phyloP scores from a whole-genome alignment of 2,888 invertebrate genomes.

The Drosophila acutilabella region DNA sequence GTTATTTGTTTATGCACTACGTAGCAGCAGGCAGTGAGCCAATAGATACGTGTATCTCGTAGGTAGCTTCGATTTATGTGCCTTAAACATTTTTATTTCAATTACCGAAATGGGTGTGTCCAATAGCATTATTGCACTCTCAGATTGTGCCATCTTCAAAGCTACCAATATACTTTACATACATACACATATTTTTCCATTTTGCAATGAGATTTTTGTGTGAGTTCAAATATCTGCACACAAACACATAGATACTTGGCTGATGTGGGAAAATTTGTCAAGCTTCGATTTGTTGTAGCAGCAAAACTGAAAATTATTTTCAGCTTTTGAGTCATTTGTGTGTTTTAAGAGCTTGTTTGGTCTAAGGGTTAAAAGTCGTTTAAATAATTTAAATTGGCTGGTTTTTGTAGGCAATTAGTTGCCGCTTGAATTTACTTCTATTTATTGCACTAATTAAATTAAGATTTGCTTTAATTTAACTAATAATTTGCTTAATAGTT shows the following conservation, averaged over 20 bases:
- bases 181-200: not conserved
- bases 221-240: conserved; percentile 1
- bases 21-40: conserved; percentile 7
- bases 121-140: conserved; percentile 38
- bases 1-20: conserved; percentile 60
- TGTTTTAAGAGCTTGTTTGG: not conserved
- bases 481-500: too few relatives aligned
- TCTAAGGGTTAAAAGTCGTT: too few relatives aligned
- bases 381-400: too few relatives aligned
- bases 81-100: conserved; percentile 55
- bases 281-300: not conserved
- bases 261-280: conserved; percentile 2
- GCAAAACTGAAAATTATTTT: conserved; percentile 1
- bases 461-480: too few relatives aligned
- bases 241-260: not conserved
- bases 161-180: conserved; percentile 2
- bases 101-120: conserved; percentile 56
- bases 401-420: too few relatives aligned
- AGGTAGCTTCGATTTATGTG: conserved; percentile 48
- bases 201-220: conserved; percentile 17
- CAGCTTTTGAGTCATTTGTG: not conserved
- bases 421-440: too few relatives aligned
- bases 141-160: conserved; percentile 24
- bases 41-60: conserved; percentile 14
- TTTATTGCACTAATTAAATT: too few relatives aligned